Percentiles rank a stretch among this genome's conserved stretches.
Conservation (phyloP, 2,888 invertebrate genomes). For the Epicampocera succincta region DNA sequence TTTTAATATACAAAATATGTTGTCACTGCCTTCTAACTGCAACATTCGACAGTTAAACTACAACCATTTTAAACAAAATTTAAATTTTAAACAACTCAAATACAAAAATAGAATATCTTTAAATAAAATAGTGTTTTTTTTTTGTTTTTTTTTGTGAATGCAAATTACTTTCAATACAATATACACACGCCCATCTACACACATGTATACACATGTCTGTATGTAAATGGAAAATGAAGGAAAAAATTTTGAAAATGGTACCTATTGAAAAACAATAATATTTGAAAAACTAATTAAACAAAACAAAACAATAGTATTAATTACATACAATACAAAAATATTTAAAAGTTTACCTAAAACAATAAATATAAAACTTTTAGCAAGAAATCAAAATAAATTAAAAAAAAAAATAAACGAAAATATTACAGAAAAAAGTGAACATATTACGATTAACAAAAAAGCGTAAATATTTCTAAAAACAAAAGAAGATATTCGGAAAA, state of each 20-base stretch:
- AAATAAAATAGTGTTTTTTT: neutral
- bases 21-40: too few species aligned
- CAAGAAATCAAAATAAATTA: constrained; percentile 49
- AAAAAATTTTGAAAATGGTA: constrained; percentile 66
- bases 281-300: constrained; percentile 47
- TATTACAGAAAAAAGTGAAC: constrained; percentile 42
- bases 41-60: too few species aligned
- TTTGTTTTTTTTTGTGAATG: constrained; percentile 45
- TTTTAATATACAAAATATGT: too few species aligned
- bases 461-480: constrained; percentile 69
- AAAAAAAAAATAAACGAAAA: constrained; percentile 55
- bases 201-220: too few species aligned
- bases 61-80: too few species aligned
- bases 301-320: constrained; percentile 43
- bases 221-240: constrained; percentile 28
- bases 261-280: constrained; percentile 70
- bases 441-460: constrained; percentile 32
- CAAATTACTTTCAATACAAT: constrained; percentile 15
- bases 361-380: constrained; percentile 37
- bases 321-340: constrained; percentile 30
- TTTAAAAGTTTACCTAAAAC: constrained; percentile 15
- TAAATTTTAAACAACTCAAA: too few species aligned
- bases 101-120: constrained; percentile 4
- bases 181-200: too few species aligned
- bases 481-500: constrained; percentile 6